Percentiles rank a stretch among this genome's conserved stretches.
Conservation (phyloP, 1,140 invertebrate genomes). For the Tetraneura akinire region DNA sequence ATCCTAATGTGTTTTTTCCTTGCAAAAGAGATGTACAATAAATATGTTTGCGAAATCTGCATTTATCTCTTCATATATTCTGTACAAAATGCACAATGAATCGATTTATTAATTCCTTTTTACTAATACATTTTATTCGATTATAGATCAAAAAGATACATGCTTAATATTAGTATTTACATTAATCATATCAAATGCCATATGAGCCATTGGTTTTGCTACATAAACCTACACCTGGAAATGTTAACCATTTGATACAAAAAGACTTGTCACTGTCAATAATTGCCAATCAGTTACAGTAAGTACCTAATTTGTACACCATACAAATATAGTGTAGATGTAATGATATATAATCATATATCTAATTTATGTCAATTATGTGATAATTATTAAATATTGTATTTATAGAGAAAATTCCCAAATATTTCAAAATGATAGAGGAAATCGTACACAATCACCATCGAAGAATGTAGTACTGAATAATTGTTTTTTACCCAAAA, state of each 20-base stretch:
- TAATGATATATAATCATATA: not conserved
- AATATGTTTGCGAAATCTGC: too few species aligned
- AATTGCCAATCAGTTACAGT: not conserved
- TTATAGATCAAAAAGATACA: not conserved
- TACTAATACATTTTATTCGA: too few species aligned
- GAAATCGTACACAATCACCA: not conserved
- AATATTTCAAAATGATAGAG: not conserved
- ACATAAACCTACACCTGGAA: conserved; percentile 11
- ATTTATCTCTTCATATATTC: too few species aligned
- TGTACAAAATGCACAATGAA: too few species aligned
- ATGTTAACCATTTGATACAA: conserved; percentile 12
- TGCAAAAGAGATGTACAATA: too few species aligned
- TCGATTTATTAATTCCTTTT: too few species aligned
- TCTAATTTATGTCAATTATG: too few species aligned
- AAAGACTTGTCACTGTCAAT: not conserved
- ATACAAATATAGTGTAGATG: too few species aligned
- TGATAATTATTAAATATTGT: not conserved
- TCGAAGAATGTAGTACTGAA: not conserved
- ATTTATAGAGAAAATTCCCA: conserved; percentile 3
- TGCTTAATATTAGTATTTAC: not conserved
- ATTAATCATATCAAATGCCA: conserved; percentile 28
- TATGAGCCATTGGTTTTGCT: conserved; percentile 27
- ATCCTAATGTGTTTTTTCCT: too few species aligned
- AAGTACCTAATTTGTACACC: not conserved
- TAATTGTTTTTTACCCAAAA: not conserved